A percentile compares a stretch with the other conserved stretches of the same genome.
phyloP scores from a whole-genome alignment of 2,113 vertebrate genomes.

The Pterophyllum scalare region DNA sequence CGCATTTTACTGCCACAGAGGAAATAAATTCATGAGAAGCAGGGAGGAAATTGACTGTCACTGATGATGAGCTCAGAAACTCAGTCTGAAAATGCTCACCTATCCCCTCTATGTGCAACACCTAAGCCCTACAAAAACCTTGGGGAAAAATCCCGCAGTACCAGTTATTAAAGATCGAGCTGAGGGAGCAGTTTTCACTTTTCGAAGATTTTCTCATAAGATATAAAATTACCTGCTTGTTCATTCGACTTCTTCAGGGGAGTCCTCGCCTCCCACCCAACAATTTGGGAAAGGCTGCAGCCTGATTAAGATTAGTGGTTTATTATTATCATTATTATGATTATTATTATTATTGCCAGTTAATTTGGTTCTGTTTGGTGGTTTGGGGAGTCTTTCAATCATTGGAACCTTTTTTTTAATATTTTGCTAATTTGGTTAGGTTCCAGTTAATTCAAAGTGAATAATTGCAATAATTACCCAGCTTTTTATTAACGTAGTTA shows the following conservation, averaged over 20 bases:
- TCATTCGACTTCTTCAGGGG: background rate
- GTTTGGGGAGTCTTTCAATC: background rate
- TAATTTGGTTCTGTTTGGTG: background rate
- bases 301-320: background rate
- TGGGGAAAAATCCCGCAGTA: background rate
- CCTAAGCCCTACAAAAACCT: background rate
- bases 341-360: background rate
- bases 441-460: background rate
- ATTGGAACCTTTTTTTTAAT: background rate
- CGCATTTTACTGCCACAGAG: background rate
- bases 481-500: background rate
- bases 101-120: background rate
- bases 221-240: background rate
- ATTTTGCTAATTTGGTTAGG: background rate
- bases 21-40: background rate
- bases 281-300: background rate
- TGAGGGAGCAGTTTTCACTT: background rate
- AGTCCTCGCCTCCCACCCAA: background rate
- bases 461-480: background rate
- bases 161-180: background rate
- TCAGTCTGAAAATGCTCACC: background rate
- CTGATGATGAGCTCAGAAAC: background rate
- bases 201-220: background rate
- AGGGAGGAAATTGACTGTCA: background rate
- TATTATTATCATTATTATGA: background rate